phyloP scores from a whole-genome alignment of 2,797 vertebrate species.

The Pangasius mekongensis region DNA sequence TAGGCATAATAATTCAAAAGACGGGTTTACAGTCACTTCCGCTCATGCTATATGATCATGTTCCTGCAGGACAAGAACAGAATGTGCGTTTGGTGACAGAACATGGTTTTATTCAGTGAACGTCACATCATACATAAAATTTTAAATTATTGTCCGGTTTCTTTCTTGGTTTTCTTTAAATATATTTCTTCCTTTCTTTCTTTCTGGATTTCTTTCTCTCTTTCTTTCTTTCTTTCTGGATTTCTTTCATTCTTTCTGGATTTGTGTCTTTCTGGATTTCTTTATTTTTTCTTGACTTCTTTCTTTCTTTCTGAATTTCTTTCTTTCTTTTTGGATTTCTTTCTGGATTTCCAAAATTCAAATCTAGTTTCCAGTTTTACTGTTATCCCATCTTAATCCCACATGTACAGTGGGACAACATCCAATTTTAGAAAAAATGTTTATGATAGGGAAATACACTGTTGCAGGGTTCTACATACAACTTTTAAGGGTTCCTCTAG shows the following conservation, averaged over 20 bases:
- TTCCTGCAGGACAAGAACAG: background rate
- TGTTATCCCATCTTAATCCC: background rate
- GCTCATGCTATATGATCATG: constrained; percentile 2
- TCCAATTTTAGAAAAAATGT: background rate
- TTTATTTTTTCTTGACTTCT: background rate
- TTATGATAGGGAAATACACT: background rate
- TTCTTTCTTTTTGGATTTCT: background rate
- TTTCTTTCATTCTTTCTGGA: background rate
- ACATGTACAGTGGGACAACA: background rate
- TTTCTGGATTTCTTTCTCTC: background rate
- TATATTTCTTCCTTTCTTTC: background rate
- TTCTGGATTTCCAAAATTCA: background rate
- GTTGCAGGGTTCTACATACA: background rate
- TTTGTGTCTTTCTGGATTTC: background rate
- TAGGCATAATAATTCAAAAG: background rate
- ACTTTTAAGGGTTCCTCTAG: background rate
- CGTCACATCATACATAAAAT: background rate
- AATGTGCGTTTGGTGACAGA: background rate
- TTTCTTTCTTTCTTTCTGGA: background rate
- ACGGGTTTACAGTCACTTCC: background rate
- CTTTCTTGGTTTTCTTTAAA: background rate
- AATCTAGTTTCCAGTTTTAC: background rate
- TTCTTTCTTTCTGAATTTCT: background rate
- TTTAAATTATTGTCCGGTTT: background rate
- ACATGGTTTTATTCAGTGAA: background rate